Conservation (phyloP, 2,797 vertebrate genomes). For the Euphonia xanthogaster region DNA sequence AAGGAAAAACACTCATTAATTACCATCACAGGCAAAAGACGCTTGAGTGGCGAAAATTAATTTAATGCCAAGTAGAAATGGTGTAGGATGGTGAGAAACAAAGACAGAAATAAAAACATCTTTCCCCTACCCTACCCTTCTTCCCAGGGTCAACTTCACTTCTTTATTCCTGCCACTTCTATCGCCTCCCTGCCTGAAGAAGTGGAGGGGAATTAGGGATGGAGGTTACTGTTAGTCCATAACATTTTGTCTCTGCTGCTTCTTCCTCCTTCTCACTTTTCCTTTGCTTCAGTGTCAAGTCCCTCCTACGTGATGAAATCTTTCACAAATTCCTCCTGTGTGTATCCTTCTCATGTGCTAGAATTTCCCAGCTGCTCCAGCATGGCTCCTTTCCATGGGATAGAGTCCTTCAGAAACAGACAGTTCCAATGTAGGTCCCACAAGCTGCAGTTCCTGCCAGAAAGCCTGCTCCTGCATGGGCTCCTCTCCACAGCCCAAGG, state of each 20-base stretch:
- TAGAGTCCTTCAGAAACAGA: neutral
- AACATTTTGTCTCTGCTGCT: neutral
- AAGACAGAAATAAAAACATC: neutral
- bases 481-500: neutral
- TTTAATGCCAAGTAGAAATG: neutral
- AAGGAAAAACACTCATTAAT: neutral
- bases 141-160: neutral
- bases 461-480: neutral
- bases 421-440: fast-evolving
- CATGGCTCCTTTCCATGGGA: neutral
- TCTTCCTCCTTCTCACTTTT: neutral
- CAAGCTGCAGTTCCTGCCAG: neutral
- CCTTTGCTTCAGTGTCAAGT: neutral
- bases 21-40: neutral
- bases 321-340: neutral
- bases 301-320: neutral
- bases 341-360: neutral
- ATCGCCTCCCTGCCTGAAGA: neutral
- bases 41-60: neutral
- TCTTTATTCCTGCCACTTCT: neutral
- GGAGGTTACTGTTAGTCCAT: neutral
- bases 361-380: neutral
- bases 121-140: neutral
- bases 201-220: neutral
- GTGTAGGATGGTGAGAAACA: neutral